Evolutionary conservation across 2,888 invertebrate genomes (phyloP).

Genomic region (Iphiclides podalirius): DNA sequence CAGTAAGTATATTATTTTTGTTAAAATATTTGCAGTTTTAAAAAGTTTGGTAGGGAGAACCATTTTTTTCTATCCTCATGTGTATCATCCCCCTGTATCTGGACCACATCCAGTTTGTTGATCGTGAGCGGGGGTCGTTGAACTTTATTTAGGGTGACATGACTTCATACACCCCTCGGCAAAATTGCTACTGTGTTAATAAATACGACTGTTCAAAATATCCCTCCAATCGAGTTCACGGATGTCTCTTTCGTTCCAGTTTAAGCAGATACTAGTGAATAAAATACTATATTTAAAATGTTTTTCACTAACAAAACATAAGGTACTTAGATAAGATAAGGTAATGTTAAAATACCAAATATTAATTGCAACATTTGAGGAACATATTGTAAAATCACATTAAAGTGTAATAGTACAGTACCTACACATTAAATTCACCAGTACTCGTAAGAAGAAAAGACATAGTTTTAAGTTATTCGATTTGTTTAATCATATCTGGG

Average conservation of each 20-base stretch:
- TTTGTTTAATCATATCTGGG: too few relatives aligned
- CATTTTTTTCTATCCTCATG: conserved; percentile 19
- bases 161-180: conserved; percentile 32
- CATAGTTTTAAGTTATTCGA: too few relatives aligned
- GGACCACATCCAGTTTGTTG: conserved; percentile 24
- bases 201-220: conserved; percentile 30
- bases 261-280: not conserved
- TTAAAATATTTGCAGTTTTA: not conserved
- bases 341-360: too few relatives aligned
- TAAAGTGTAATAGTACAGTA: too few relatives aligned
- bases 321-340: too few relatives aligned
- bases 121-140: conserved; percentile 29
- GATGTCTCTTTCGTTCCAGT: conserved; percentile 17
- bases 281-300: too few relatives aligned
- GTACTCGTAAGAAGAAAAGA: too few relatives aligned
- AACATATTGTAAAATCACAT: too few relatives aligned
- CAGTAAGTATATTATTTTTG: not conserved
- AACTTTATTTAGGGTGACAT: conserved; percentile 35
- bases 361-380: too few relatives aligned
- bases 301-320: too few relatives aligned
- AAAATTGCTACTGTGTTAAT: conserved; percentile 29
- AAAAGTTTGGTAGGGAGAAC: conserved; percentile 19
- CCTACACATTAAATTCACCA: too few relatives aligned
- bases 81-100: conserved; percentile 16
- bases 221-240: conserved; percentile 21